phyloP scores from a whole-genome alignment of 1,140 invertebrate genomes.

The Aricia agestis region DNA sequence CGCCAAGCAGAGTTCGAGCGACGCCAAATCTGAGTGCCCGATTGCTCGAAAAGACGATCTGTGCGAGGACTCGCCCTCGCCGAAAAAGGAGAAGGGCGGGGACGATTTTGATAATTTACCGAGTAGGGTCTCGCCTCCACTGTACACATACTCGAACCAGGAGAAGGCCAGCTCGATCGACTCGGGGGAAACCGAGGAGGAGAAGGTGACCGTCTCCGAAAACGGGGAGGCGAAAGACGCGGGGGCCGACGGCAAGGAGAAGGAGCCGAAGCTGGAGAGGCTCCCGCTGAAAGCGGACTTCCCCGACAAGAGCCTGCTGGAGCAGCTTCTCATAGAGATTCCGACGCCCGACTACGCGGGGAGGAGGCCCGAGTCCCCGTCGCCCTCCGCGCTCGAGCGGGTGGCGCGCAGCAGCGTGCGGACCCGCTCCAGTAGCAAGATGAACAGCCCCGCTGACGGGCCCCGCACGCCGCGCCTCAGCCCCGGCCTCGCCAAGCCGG shows the following conservation, averaged over 20 bases:
- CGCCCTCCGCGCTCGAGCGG: constrained; percentile 63
- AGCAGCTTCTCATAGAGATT: constrained; percentile 87
- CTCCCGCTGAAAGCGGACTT: constrained; percentile 71
- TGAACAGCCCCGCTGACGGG: constrained; percentile 82
- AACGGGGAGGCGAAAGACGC: constrained; percentile 47
- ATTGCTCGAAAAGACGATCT: constrained; percentile 38
- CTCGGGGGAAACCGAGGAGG: constrained; percentile 42
- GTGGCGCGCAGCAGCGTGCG: constrained; percentile 75
- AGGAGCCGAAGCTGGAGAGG: constrained; percentile 50
- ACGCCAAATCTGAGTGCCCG: constrained; percentile 37
- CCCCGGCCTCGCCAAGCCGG: constrained; percentile 70
- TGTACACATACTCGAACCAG: constrained; percentile 87
- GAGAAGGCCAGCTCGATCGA: constrained; percentile 72
- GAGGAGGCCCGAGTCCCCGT: constrained; percentile 74
- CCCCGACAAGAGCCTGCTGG: constrained; percentile 80
- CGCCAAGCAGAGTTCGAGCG: constrained; percentile 25
- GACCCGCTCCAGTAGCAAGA: constrained; percentile 82
- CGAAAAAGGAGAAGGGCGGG: constrained; percentile 55
- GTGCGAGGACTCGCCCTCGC: constrained; percentile 30
- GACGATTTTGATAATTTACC: constrained; percentile 81
- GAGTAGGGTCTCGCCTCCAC: constrained; percentile 81
- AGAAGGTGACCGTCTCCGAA: constrained; percentile 43
- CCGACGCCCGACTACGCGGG: constrained; percentile 78
- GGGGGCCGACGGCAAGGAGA: constrained; percentile 38
- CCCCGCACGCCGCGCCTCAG: constrained; percentile 79